Conservation (phyloP, 2,888 invertebrate genomes). For the Lasioglossum leucozonium region DNA sequence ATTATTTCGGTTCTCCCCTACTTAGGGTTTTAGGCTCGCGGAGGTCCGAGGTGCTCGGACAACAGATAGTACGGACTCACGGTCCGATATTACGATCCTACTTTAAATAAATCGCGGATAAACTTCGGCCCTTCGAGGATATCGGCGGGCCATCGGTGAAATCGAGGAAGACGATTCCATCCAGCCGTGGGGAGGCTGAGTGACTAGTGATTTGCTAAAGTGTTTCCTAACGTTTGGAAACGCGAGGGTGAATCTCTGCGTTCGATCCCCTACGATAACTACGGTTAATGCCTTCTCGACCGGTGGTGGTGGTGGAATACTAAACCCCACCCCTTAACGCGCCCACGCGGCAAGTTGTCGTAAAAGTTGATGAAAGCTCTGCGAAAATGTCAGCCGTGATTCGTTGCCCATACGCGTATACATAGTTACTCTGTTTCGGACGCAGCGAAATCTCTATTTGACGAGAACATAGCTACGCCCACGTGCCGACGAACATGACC, state of each 20-base stretch:
- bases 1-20: not conserved
- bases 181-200: not conserved
- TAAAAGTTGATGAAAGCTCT: not conserved
- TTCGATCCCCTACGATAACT: not conserved
- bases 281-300: not conserved
- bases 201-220: conserved; percentile 28
- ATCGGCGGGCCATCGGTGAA: not conserved
- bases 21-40: conserved; percentile 63
- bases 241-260: not conserved
- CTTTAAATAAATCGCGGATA: conserved; percentile 56
- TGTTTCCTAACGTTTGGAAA: conserved; percentile 15
- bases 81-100: conserved; percentile 28
- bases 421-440: not conserved
- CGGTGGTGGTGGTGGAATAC: not conserved
- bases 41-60: conserved; percentile 42
- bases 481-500: conserved; percentile 12
- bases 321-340: not conserved
- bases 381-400: not conserved
- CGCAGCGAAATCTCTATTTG: not conserved
- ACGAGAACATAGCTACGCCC: conserved; percentile 12
- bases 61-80: conserved; percentile 39
- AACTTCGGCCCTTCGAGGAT: conserved; percentile 1
- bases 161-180: conserved; percentile 12
- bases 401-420: not conserved
- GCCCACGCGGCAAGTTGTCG: not conserved